Conservation (phyloP, 2,797 vertebrate genomes). For the Nyctalus aviator region DNA sequence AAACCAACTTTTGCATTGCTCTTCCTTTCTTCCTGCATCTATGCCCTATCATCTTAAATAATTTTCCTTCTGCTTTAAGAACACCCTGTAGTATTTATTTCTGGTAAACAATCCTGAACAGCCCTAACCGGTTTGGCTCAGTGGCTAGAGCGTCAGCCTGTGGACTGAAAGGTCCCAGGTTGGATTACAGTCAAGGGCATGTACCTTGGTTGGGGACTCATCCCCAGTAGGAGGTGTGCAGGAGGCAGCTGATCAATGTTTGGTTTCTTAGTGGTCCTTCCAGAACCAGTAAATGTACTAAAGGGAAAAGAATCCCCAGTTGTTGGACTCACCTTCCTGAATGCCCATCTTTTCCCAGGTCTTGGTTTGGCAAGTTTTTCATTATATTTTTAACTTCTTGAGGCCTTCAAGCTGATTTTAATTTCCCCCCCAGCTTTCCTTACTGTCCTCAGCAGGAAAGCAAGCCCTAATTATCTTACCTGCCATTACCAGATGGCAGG, state of each 20-base stretch:
- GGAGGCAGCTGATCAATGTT: too few relatives aligned
- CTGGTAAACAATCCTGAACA: neutral
- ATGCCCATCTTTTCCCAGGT: neutral
- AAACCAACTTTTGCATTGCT: neutral
- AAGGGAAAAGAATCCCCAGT: neutral
- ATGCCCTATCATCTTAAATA: neutral
- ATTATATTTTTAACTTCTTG: neutral
- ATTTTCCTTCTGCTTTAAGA: constrained; percentile 35
- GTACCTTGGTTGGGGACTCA: too few relatives aligned
- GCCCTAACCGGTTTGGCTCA: too few relatives aligned
- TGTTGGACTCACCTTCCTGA: neutral
- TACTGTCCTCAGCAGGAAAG: neutral
- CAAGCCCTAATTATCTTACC: neutral
- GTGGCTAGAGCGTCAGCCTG: too few relatives aligned
- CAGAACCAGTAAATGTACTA: neutral
- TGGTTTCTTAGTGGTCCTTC: neutral
- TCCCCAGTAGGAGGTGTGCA: too few relatives aligned
- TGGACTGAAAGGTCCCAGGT: too few relatives aligned
- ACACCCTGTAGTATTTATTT: neutral
- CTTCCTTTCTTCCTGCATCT: neutral
- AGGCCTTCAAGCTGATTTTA: neutral
- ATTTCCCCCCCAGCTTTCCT: neutral
- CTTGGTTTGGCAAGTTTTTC: neutral
- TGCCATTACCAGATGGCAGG: neutral
- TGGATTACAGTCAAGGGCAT: too few relatives aligned